Evolutionary conservation across 2,113 vertebrate genomes (phyloP).

Genomic region (Eolophus roseicapilla): DNA sequence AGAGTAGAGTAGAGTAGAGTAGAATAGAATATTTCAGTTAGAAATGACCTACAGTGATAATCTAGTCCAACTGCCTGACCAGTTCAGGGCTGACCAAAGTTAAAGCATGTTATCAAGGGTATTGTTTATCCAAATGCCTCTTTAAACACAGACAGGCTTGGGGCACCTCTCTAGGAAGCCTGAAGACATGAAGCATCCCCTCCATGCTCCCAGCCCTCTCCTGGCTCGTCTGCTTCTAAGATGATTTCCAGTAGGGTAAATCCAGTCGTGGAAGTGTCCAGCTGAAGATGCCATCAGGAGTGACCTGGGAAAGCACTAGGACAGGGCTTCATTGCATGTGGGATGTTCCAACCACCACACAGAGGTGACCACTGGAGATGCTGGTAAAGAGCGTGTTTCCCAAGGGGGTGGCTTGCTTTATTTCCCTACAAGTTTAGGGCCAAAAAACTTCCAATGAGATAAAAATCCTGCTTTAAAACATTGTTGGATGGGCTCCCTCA

Average conservation of each 20-base stretch:
- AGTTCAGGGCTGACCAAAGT: background rate
- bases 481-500: background rate
- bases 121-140: background rate
- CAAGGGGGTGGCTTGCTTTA: background rate
- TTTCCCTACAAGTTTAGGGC: background rate
- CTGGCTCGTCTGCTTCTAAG: background rate
- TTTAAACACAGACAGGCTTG: background rate
- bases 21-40: background rate
- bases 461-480: background rate
- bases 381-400: background rate
- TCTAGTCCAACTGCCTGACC: background rate
- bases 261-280: background rate
- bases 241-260: background rate
- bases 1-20: background rate
- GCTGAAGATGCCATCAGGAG: background rate
- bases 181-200: background rate
- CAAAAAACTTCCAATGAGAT: background rate
- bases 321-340: background rate
- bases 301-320: background rate
- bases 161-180: background rate
- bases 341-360: accelerated
- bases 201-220: background rate
- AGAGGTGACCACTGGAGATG: background rate
- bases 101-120: background rate
- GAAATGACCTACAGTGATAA: background rate